Percentiles rank a stretch among this genome's conserved stretches.
Evolutionary conservation across 2,113 vertebrate genomes (phyloP).

Genomic region (Salvelinus namaycush): DNA sequence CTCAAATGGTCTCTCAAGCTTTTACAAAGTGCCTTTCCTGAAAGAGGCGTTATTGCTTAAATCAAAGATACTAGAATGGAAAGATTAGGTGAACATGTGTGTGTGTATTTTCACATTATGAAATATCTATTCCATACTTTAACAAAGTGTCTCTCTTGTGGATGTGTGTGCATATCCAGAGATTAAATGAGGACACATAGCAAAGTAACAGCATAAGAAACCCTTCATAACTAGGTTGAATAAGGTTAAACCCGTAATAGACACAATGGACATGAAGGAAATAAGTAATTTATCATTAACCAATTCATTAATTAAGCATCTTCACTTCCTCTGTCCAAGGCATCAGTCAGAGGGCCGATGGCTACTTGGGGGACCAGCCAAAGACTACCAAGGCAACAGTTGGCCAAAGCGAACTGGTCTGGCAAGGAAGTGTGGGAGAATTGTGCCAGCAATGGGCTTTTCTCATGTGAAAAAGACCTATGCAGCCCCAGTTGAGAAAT

Average conservation of each 20-base stretch:
- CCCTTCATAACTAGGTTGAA: too few species aligned
- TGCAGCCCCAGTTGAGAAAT: conserved; percentile 55
- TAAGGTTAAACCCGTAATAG: too few species aligned
- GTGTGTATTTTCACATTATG: too few species aligned
- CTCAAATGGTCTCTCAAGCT: background rate
- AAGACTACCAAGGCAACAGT: conserved; percentile 67
- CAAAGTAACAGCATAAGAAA: too few species aligned
- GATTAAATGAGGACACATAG: too few species aligned
- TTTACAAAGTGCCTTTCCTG: background rate
- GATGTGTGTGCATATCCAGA: too few species aligned
- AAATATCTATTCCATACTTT: conserved; percentile 14
- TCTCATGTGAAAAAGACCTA: conserved; percentile 68
- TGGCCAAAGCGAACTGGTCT: conserved; percentile 37
- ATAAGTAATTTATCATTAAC: background rate
- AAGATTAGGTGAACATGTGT: too few species aligned
- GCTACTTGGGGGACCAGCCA: conserved; percentile 54
- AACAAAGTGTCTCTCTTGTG: conserved; percentile 14
- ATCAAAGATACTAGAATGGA: background rate
- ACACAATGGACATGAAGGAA: background rate
- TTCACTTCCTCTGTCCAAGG: conserved; percentile 27
- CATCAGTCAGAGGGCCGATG: conserved; percentile 30
- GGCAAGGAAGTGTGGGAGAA: conserved; percentile 65
- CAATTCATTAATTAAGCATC: background rate
- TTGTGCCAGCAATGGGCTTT: conserved; percentile 60
- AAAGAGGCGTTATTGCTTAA: too few species aligned